phyloP scores from a whole-genome alignment of 2,113 vertebrate species.

The Gobiocypris rarus region DNA sequence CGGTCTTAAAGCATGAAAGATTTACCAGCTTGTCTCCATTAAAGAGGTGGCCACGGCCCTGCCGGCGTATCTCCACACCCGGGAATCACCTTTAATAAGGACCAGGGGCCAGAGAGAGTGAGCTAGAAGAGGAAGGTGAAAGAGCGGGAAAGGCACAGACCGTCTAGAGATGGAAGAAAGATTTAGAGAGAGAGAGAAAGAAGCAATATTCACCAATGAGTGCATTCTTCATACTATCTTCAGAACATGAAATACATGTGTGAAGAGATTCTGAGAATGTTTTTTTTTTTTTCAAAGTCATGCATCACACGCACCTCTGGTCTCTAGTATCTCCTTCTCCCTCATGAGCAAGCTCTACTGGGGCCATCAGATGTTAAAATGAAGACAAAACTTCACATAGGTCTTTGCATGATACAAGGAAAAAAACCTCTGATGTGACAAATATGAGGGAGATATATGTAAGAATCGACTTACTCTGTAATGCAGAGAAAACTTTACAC shows the following conservation, averaged over 20 bases:
- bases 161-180: background rate
- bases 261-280: constrained; percentile 28
- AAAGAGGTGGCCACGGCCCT: constrained; percentile 47
- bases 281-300: constrained; percentile 20
- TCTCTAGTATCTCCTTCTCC: background rate
- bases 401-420: constrained; percentile 23
- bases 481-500: background rate
- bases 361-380: constrained; percentile 19
- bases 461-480: background rate
- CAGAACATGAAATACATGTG: constrained; percentile 21
- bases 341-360: constrained; percentile 3
- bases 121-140: constrained; percentile 17
- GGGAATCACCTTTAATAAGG: constrained; percentile 52
- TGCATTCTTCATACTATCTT: constrained; percentile 20
- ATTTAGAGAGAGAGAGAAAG: constrained; percentile 12
- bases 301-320: constrained; percentile 22
- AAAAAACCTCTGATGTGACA: constrained; percentile 17
- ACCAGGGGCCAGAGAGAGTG: constrained; percentile 20
- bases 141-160: constrained; percentile 5
- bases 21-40: constrained; percentile 67
- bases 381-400: constrained; percentile 23
- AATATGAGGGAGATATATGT: background rate
- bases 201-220: constrained; percentile 34
- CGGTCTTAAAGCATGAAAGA: constrained; percentile 69
- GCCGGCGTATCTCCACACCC: constrained; percentile 44